These are phyloP conservation scores for Holotrichia oblita DNA, from an alignment of 1,140 invertebrate species.

Conservation along the genomic window DNA sequence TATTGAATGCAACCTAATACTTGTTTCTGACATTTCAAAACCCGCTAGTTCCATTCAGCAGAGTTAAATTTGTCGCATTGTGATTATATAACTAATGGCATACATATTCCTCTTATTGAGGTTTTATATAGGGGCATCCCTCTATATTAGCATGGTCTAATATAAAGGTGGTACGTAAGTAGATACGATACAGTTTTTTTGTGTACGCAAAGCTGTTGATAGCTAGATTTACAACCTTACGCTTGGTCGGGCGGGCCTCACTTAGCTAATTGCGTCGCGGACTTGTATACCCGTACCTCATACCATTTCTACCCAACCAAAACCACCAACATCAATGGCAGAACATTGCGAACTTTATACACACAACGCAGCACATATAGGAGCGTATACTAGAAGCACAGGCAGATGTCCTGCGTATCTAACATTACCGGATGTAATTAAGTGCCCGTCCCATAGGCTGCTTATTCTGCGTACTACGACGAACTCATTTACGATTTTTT, in stretches of 20 bases:
- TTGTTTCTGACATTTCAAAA: too few species aligned
- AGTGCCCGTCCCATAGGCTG: background rate
- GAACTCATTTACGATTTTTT: background rate
- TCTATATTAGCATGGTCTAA: too few species aligned
- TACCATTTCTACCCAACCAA: background rate
- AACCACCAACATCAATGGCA: background rate
- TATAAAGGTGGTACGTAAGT: too few species aligned
- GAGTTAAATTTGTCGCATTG: too few species aligned
- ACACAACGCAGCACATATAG: background rate
- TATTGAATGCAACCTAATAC: too few species aligned
- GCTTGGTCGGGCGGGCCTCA: background rate
- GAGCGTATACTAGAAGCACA: background rate
- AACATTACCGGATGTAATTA: slow-evolving; percentile 22
- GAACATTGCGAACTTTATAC: background rate
- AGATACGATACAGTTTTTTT: background rate
- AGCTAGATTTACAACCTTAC: background rate
- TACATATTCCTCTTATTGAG: too few species aligned
- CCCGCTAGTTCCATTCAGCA: too few species aligned
- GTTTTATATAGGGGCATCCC: too few species aligned
- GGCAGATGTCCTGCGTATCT: background rate
- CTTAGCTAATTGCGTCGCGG: slow-evolving; percentile 12
- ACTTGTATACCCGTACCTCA: background rate
- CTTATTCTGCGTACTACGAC: background rate
- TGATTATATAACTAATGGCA: too few species aligned
- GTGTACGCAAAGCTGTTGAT: background rate